Base-by-base conservation (phyloP, 2,888 invertebrate genomes). In the Crioceris asparagi region DNA sequence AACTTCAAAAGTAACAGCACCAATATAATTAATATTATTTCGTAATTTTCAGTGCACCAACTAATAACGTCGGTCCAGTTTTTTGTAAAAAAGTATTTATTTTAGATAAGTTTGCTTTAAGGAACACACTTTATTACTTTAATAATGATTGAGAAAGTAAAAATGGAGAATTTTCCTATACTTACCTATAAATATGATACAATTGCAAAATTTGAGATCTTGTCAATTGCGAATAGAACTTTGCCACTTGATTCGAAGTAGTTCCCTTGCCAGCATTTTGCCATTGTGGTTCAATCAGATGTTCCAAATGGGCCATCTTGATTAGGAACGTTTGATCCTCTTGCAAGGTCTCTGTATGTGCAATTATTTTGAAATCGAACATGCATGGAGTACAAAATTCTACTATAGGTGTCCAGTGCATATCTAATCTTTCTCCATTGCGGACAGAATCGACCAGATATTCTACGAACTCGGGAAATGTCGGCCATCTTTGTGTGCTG, bases 321-420 rank as follows among this genome's bases (percentile, higher is more conserved):
- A 86, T 86, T 50, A 87, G 68, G 67, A 78, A 86, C 58, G 78
- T 74, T 66, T 86, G 86, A 66, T 87, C 86, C 58, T 82, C 79
- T 77, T 83, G 79, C 33, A 87, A 67, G 10, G 85, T 85, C 62
- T 86, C 86, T 52, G 84, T 86, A 66, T 86, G 86, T 39, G 83
- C 73, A 50, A 86, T 80, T 35, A 85, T 71, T 3, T 17, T 32
- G 54, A 86, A 84, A 56, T 80, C 74, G 51, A 85, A 82, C 66
- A 83, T 77, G 64, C 87, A 87, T 1, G 87, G 87, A 19, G 87
- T 86, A 59, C 87, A 88, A 61, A 87, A 86, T 54, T 76, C 76
- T 0, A 79, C 77, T 49, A 84, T 78, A 0, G 87, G 84, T n/a
- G 83, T 81, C 79, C 86, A 86, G 59, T 87, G 87, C 84, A 87